Evolutionary conservation across 2,888 invertebrate species (phyloP).

Genomic region (Cryptus viduatorius): DNA sequence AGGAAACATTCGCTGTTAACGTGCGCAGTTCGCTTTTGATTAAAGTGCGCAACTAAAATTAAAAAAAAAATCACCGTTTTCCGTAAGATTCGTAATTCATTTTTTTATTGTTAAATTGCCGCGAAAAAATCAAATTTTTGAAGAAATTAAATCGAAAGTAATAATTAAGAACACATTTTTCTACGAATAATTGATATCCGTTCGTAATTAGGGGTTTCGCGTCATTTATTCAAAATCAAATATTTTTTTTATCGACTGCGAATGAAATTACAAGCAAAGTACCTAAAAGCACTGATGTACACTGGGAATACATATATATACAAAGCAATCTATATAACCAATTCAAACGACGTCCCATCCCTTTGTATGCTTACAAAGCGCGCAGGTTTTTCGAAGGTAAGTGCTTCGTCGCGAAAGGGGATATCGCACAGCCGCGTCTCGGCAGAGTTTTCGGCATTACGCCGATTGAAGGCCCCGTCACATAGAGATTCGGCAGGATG

Average conservation of each 20-base stretch:
- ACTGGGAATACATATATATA: too few species aligned
- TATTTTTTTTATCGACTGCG: not conserved
- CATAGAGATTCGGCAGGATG: conserved; percentile 1
- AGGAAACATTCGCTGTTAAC: too few species aligned
- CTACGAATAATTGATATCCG: too few species aligned
- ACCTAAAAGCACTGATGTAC: too few species aligned
- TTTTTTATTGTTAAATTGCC: too few species aligned
- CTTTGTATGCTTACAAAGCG: conserved; percentile 23
- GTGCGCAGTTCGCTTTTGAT: too few species aligned
- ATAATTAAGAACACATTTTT: too few species aligned
- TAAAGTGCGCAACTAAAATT: too few species aligned
- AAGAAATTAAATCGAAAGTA: too few species aligned
- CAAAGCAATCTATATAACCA: not conserved
- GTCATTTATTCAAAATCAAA: not conserved
- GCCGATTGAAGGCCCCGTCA: conserved; percentile 32
- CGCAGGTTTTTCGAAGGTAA: conserved; percentile 15
- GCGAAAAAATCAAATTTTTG: too few species aligned
- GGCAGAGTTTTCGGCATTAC: conserved; percentile 15
- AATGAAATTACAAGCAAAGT: not conserved
- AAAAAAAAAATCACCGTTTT: too few species aligned
- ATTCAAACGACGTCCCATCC: not conserved
- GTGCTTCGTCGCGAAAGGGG: conserved; percentile 10
- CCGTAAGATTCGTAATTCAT: too few species aligned
- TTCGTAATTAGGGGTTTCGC: not conserved
- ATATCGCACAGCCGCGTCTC: not conserved